Conservation (phyloP, 2,113 vertebrate species). For the Mionectes macconnelli region DNA sequence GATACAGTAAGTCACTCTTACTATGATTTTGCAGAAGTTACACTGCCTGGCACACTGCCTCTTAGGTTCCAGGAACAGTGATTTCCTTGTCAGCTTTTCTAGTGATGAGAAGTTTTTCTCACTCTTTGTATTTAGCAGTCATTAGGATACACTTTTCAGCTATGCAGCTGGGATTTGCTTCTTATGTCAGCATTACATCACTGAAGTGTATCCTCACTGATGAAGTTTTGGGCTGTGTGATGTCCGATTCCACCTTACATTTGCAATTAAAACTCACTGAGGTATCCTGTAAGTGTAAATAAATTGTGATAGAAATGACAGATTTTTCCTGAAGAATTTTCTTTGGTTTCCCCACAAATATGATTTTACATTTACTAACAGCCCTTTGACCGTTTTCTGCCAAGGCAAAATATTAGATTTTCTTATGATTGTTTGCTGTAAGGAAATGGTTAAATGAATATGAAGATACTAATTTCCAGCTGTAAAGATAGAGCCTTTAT, state of each 20-base stretch:
- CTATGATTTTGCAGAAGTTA: neutral
- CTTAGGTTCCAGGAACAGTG: neutral
- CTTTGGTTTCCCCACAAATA: neutral
- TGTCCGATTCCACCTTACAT: neutral
- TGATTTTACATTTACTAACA: neutral
- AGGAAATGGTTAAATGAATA: neutral
- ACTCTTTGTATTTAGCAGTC: neutral
- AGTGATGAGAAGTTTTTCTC: neutral
- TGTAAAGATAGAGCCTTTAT: neutral
- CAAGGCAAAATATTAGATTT: neutral
- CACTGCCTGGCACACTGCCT: neutral
- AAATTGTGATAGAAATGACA: neutral
- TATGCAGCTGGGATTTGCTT: neutral
- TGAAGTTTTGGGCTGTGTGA: neutral
- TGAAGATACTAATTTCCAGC: neutral
- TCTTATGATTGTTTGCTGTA: neutral
- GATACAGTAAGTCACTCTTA: neutral
- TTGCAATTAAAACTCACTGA: neutral
- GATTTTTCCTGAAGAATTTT: neutral
- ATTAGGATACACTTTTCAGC: neutral
- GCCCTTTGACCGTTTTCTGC: neutral
- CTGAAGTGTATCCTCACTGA: neutral
- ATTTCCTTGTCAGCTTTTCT: conserved; percentile 7
- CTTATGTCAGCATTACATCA: neutral
- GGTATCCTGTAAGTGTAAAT: neutral